Base-by-base conservation (phyloP, 2,888 invertebrate genomes). In the Keiferia lycopersicella region DNA sequence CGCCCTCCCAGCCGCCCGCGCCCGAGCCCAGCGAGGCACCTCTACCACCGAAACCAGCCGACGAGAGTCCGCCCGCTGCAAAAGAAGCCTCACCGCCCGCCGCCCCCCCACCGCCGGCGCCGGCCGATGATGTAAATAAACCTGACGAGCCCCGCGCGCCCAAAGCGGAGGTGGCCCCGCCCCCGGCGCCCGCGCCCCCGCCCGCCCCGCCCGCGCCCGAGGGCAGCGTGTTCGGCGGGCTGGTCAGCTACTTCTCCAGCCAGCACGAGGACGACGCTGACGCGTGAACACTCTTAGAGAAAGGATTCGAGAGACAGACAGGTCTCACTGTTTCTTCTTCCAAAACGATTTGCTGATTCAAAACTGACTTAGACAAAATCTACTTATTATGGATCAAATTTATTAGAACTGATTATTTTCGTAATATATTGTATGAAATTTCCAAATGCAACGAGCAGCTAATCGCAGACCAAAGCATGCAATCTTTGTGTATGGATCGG, bases 241-340 rank as follows among this genome's bases (percentile, higher is more conserved):
- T 98, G 75, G 97, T 97, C 66, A 97, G 97, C 83, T 98, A 98
- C 89, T 97, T 97, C 87, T 97, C 97, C 73, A 97, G 97, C 80
- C 97, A 97, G 86, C 94, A 94, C 73, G 96, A 97, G 83, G 97
- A 97, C 81, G 97, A 97, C 86, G 93, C 97, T 78, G 97, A 97
- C 84, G 94, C 84, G 69, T 88, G 85, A 78, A 26, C 11, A 8
- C 11, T 12, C 11, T 39, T 39, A 41, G 26, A 6, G 26, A 41
- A 41, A 14, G 41, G 8, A 41, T 1, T 2, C n/a, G 11, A 7
- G 14, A 14, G 41, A n/a, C n/a, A 14, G 1, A 41, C 41, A 14
- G n/a, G 14, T 41, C 41, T 41, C 41, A 41, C 41, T 41, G 41
- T 14, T 41, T 41, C 41, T 41, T 41, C 41, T 41, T 41, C 41